Evolutionary conservation across 2,113 vertebrate species (phyloP).

Genomic region (Poeciliopsis prolifica): DNA sequence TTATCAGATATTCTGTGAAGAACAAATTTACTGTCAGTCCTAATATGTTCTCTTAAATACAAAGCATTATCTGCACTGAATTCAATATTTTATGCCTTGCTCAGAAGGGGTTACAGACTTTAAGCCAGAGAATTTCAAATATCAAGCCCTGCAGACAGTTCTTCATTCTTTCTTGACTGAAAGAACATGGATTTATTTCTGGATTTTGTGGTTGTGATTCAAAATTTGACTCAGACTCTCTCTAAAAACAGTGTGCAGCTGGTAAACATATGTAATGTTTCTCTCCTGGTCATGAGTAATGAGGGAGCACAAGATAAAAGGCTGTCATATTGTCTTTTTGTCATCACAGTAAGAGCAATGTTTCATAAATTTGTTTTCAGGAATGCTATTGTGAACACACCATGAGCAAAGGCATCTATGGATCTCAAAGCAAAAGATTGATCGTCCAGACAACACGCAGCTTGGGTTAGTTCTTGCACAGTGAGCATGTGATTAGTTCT

Average conservation of each 20-base stretch:
- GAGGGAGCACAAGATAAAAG: constrained; percentile 71
- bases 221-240: constrained; percentile 62
- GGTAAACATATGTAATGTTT: constrained; percentile 73
- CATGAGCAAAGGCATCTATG: constrained; percentile 23
- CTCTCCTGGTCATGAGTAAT: constrained; percentile 76
- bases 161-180: constrained; percentile 37
- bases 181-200: constrained; percentile 53
- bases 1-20: constrained; percentile 27
- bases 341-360: constrained; percentile 54
- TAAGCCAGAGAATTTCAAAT: constrained; percentile 21
- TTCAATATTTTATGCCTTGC: constrained; percentile 8
- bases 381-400: constrained; percentile 14
- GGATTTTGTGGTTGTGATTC: constrained; percentile 55
- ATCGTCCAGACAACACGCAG: constrained; percentile 7
- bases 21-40: constrained; percentile 36
- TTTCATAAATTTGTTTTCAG: constrained; percentile 59
- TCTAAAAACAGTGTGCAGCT: constrained; percentile 74
- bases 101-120: constrained; percentile 9
- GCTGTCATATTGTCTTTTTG: constrained; percentile 61
- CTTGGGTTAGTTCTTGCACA: constrained; percentile 19
- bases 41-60: constrained; percentile 21
- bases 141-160: constrained; percentile 26
- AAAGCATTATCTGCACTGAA: not conserved
- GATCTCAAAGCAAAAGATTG: constrained; percentile 34
- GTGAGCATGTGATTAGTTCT: constrained; percentile 27